These are phyloP conservation scores for Fukomys damarensis DNA, from an alignment of 2,113 vertebrate genomes.

Conservation along the genomic window DNA sequence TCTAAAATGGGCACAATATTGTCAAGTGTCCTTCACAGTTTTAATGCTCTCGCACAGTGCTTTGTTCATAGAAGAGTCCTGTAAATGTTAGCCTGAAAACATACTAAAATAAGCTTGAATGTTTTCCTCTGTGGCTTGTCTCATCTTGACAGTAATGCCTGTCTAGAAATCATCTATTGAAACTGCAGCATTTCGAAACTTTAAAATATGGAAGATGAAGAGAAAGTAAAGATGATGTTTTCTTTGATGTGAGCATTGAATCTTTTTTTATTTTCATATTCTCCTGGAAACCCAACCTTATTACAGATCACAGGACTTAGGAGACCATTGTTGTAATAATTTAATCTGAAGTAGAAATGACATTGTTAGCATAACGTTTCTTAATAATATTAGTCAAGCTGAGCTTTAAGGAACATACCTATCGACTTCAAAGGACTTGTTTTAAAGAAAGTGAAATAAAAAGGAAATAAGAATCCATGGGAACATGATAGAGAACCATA, in stretches of 20 bases:
- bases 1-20: not conserved
- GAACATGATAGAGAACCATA: conserved; percentile 46
- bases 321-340: conserved; percentile 63
- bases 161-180: conserved; percentile 60
- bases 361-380: conserved; percentile 59
- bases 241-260: conserved; percentile 67
- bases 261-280: conserved; percentile 43
- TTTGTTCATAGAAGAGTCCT: not conserved
- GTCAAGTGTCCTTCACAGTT: not conserved
- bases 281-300: conserved; percentile 52
- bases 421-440: conserved; percentile 67
- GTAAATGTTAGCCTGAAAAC: not conserved
- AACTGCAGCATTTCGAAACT: conserved; percentile 34
- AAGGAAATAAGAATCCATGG: conserved; percentile 58
- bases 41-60: not conserved
- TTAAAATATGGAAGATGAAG: conserved; percentile 63
- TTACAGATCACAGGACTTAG: conserved; percentile 52
- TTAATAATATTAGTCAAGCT: conserved; percentile 73
- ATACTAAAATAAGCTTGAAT: not conserved
- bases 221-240: conserved; percentile 48
- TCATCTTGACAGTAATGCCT: not conserved
- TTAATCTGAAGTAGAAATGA: conserved; percentile 64
- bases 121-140: not conserved
- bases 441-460: conserved; percentile 71
- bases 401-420: conserved; percentile 76